Conservation (phyloP, 2,797 vertebrate species). For the Perodicticus potto region DNA sequence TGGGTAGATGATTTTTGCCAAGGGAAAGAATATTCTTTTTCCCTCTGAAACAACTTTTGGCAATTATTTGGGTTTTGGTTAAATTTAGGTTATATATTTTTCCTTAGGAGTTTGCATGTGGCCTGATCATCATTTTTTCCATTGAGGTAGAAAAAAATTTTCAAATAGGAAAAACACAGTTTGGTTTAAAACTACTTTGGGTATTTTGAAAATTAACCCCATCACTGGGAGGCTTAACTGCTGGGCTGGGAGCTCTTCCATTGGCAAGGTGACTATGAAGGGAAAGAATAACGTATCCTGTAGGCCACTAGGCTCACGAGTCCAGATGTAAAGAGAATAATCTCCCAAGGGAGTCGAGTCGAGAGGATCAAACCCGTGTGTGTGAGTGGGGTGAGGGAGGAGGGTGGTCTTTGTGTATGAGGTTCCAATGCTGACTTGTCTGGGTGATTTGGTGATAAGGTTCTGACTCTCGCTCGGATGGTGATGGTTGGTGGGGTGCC, state of each 20-base stretch:
- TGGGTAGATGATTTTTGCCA: conserved; percentile 23
- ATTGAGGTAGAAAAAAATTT: background rate
- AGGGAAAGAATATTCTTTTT: conserved; percentile 8
- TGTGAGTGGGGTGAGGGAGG: too few species aligned
- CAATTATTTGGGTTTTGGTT: conserved; percentile 30
- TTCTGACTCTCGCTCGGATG: background rate
- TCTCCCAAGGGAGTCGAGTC: background rate
- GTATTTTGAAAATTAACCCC: background rate
- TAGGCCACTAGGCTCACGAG: background rate
- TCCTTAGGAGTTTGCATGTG: conserved; percentile 14
- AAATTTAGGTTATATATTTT: background rate
- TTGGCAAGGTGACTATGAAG: background rate
- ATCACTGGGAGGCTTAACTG: background rate
- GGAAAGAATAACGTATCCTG: background rate
- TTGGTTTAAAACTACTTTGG: background rate
- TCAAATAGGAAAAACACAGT: background rate
- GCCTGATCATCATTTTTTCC: background rate
- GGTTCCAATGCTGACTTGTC: background rate
- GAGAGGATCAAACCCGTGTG: background rate
- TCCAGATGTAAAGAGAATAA: background rate
- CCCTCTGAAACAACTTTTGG: background rate
- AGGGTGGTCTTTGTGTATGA: background rate
- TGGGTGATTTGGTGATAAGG: background rate
- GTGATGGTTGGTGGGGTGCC: background rate
- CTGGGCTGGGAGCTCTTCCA: background rate